Conservation (phyloP, 2,113 vertebrate species). For the Felis catus region F.catus_Fca126_mat1.0 CM031414.1:127764501-127765000, state of each 20-base stretch:
- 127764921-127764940: neutral
- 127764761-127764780: neutral
- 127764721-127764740: too few species aligned
- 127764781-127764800: neutral
- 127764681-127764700: fast-evolving
- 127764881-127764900: neutral
- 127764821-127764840: neutral
- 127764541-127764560: neutral
- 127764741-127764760: neutral
- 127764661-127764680: neutral
- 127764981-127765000: neutral
- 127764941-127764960: neutral
- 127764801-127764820: neutral
- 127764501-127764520: neutral
- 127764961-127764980: neutral
- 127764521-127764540: neutral
- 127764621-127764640: neutral
- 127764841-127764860: neutral
- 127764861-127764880: neutral
- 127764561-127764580: neutral
- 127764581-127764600: neutral
- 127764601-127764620: too few species aligned
- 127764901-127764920: neutral
- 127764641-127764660: neutral
- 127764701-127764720: neutral